Evolutionary conservation across 1,140 invertebrate species (phyloP), one percentile per base, ranked within the genome.

Genomic region (Ooceraea biroi): DNA sequence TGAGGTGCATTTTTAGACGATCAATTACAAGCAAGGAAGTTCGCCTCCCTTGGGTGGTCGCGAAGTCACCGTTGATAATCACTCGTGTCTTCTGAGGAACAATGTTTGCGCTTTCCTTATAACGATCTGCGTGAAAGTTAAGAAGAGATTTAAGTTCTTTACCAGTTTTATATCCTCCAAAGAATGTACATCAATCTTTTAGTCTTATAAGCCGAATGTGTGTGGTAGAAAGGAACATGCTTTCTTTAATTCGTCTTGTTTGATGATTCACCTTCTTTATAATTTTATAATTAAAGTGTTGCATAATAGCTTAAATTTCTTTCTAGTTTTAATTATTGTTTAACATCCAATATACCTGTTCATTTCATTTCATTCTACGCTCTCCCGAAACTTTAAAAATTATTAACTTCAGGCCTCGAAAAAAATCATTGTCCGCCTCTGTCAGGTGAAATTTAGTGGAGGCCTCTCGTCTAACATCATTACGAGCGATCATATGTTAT

Each of bases 1-100:
- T 60, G 73, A 68, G 84, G 46, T 36, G 71, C 65, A 73, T 83
- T 78, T 86, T 78, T 84, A 83, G 73, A n/a, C 25, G 65, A 80
- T 36, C 76, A 63, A 76, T 86, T 83, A 83, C 84, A 65, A n/a
- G 52, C 71, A 22, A 73, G 80, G 52, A 86, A 84, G 80, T 78
- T 77, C 48, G 71, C 60, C 36, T 44, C 48, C 60, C 73, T 83
- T 85, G 86, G 86, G 87, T 88, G 87, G 83, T 85, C 86, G 61
- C 50, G 86, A 60, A 74, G 58, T 52, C 30, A 63, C 44, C 12
- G 41, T 58, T 74, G 71, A 76, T 88, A 74, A 80, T 87, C 69
- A 69, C 19, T 50, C 8, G 48, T 11, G 30, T 57, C 46, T 52
- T 77, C n/a, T 25, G 7, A 48, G 12, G 36, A 69, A 30, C 76